Conservation (phyloP, 2,113 vertebrate species). For the Saccopteryx leptura region DNA sequence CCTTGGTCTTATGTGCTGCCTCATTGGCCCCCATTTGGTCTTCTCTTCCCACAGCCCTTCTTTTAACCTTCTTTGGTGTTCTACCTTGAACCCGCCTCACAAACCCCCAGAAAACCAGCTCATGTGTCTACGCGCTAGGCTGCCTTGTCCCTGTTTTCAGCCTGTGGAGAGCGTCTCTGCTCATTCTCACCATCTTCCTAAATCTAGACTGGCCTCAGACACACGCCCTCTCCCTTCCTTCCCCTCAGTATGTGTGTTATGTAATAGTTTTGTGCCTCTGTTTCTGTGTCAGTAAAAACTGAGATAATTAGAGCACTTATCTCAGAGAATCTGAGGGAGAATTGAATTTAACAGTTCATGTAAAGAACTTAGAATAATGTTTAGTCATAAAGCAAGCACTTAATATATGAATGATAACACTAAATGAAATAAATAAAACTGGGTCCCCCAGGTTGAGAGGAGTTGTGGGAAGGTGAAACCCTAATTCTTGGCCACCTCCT, state of each 20-base stretch:
- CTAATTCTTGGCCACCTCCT: neutral
- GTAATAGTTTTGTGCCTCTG: constrained; percentile 7
- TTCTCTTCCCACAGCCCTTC: neutral
- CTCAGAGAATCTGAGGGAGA: neutral
- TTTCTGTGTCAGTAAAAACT: constrained; percentile 55
- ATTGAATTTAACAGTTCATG: neutral
- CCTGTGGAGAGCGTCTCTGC: neutral
- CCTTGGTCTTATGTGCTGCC: neutral
- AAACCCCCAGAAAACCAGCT: neutral
- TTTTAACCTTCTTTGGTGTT: neutral
- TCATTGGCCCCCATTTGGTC: constrained; percentile 26
- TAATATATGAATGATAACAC: neutral
- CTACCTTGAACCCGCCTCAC: neutral
- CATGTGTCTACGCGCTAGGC: neutral
- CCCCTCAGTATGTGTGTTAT: neutral
- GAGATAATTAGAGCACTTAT: constrained; percentile 6
- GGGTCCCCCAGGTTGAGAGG: neutral
- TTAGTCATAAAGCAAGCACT: neutral
- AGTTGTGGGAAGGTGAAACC: neutral
- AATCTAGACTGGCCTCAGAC: neutral
- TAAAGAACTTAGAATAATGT: neutral
- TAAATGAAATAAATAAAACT: neutral
- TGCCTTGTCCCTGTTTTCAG: neutral
- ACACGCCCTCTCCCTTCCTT: neutral
- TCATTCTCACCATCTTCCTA: neutral